Conservation (phyloP, 2,797 vertebrate species). For the Chelonia mydas region DNA sequence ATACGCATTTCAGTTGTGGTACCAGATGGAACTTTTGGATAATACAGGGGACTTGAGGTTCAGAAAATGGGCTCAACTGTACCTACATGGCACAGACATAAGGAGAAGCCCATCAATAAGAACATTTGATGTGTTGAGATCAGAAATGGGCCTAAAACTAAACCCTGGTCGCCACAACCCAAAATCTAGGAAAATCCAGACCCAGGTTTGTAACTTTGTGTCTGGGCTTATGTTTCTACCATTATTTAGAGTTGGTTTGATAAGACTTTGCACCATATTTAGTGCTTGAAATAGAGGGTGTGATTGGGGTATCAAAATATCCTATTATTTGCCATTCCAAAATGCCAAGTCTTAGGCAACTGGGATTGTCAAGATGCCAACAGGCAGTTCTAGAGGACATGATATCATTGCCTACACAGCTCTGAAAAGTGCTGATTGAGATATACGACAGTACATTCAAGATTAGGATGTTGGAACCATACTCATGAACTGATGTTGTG, state of each 20-base stretch:
- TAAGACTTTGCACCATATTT: background rate
- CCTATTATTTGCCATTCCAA: too few relatives aligned
- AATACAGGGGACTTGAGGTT: background rate
- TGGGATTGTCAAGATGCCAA: too few relatives aligned
- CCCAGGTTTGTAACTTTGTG: background rate
- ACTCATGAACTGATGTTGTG: fast-evolving
- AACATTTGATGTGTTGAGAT: background rate
- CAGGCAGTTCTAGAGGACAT: background rate
- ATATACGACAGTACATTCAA: background rate
- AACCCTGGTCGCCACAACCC: too few relatives aligned
- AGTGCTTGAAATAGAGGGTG: background rate
- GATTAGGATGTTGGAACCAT: background rate
- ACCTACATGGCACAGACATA: background rate
- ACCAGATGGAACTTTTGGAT: fast-evolving
- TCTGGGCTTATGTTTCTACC: background rate
- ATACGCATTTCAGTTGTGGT: background rate
- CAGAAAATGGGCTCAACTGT: background rate
- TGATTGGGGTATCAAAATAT: background rate
- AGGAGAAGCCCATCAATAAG: background rate
- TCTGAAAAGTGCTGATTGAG: background rate
- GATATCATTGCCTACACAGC: background rate
- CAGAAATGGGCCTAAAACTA: background rate
- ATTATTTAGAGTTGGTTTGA: background rate
- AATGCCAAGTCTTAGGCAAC: too few relatives aligned
- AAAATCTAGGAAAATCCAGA: background rate